phyloP scores from a whole-genome alignment of 2,113 vertebrate species.

The Parus major region DNA sequence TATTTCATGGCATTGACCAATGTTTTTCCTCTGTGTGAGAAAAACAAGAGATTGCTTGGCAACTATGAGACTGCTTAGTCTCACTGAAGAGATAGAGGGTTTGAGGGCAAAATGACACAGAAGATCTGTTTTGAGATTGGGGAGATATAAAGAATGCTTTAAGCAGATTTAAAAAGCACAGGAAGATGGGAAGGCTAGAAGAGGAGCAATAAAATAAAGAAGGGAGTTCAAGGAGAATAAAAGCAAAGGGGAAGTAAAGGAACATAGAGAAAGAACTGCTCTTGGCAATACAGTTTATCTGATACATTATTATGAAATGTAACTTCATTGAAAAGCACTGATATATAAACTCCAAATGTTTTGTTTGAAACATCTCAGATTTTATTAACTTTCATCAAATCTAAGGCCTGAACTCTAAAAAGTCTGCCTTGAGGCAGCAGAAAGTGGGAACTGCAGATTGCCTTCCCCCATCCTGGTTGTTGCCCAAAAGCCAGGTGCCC shows the following conservation, averaged over 20 bases:
- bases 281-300: neutral
- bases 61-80: neutral
- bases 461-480: neutral
- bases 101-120: constrained; percentile 8
- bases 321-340: neutral
- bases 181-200: neutral
- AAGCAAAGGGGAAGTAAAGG: neutral
- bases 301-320: neutral
- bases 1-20: neutral
- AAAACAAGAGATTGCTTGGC: neutral
- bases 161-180: neutral
- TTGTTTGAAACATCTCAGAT: neutral
- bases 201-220: neutral
- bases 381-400: constrained; percentile 5
- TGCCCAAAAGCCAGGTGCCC: neutral
- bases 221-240: neutral
- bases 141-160: neutral
- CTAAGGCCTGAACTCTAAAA: neutral
- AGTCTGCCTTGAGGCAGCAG: neutral
- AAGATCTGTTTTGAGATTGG: neutral
- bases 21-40: neutral
- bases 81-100: neutral
- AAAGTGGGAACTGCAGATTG: neutral
- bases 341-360: neutral
- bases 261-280: neutral